Percentiles rank a stretch among this genome's conserved stretches.
Evolutionary conservation across 2,113 vertebrate species (phyloP).

Genomic region (Larimichthys polyactis): DNA sequence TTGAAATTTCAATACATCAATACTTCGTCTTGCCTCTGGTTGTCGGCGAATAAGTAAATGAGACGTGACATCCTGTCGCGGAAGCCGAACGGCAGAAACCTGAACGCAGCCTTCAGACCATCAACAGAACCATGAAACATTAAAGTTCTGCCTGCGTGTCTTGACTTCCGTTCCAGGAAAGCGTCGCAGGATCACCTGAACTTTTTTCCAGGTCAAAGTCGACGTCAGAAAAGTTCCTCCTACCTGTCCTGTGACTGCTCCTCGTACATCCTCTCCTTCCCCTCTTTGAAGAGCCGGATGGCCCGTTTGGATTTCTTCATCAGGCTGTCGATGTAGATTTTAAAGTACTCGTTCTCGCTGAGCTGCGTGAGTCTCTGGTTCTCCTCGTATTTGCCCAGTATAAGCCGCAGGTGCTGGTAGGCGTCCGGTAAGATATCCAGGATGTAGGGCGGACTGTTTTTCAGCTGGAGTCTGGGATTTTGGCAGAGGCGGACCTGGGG

Average conservation of each 20-base stretch:
- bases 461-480: constrained; percentile 95
- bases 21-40: neutral
- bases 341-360: constrained; percentile 98
- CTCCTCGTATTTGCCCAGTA: constrained; percentile 95
- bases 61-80: constrained; percentile 16
- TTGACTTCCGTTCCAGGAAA: neutral
- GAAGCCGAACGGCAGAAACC: neutral
- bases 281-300: constrained; percentile 97
- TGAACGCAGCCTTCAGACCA: neutral
- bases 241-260: constrained; percentile 98
- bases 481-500: constrained; percentile 94
- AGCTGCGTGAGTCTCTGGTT: constrained; percentile 94
- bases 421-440: constrained; percentile 98
- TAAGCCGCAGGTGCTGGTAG: constrained; percentile 95
- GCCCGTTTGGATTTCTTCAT: constrained; percentile 98
- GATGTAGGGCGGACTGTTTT: constrained; percentile 98
- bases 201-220: neutral
- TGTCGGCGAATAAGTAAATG: constrained; percentile 9
- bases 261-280: constrained; percentile 97
- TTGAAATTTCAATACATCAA: neutral
- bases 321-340: constrained; percentile 97
- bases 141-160: neutral
- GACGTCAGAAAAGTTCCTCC: constrained; percentile 46
- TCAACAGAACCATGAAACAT: neutral
- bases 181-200: too few relatives aligned